Percentiles rank a stretch among this genome's conserved stretches.
These are phyloP conservation scores for Muntiacus muntjak DNA, from an alignment of 2,113 vertebrate species.

Conservation along the genomic window DNA sequence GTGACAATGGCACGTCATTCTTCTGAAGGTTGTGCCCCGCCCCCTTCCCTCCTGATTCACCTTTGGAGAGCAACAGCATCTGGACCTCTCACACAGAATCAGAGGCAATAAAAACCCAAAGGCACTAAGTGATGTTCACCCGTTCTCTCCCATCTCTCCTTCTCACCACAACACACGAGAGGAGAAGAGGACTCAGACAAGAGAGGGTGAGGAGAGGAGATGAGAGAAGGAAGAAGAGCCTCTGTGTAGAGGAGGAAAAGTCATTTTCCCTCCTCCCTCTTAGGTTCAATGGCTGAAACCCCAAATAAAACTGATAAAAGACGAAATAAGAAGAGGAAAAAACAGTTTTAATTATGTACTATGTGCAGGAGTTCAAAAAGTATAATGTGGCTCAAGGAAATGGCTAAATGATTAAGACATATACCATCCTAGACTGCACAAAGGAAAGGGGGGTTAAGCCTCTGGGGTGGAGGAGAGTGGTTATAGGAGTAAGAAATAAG, in stretches of 20 bases:
- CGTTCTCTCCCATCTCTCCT: background rate
- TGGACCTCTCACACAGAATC: background rate
- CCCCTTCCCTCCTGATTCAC: background rate
- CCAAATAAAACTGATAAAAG: background rate
- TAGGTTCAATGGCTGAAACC: background rate
- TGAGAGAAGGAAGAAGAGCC: background rate
- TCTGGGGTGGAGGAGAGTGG: background rate
- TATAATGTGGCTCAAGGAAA: background rate
- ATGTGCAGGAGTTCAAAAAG: background rate
- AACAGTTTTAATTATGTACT: background rate
- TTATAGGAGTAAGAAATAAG: background rate
- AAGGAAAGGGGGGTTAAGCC: background rate
- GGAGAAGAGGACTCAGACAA: background rate
- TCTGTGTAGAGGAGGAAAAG: background rate
- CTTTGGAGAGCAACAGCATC: background rate
- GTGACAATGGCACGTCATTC: background rate
- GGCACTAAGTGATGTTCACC: background rate
- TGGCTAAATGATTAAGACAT: background rate
- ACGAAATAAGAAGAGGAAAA: background rate
- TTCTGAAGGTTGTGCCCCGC: background rate
- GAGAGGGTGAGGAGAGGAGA: background rate
- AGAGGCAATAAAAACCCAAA: background rate
- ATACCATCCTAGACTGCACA: background rate
- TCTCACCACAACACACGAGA: background rate
- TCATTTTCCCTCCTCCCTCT: background rate